Evolutionary conservation across 2,888 invertebrate species (phyloP).

Genomic region (Diarsia mendica): DNA sequence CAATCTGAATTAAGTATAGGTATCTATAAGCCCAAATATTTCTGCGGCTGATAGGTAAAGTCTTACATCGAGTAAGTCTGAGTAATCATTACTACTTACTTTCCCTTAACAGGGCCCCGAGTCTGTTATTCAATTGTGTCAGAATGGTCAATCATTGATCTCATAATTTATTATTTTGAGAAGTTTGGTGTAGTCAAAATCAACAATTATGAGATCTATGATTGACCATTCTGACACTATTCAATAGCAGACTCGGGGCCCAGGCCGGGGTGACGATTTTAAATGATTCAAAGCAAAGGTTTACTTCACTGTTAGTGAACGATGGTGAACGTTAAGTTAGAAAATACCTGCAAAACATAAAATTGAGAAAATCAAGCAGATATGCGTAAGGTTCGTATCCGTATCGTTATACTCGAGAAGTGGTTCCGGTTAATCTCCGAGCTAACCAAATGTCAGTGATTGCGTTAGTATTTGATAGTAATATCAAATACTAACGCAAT

Average conservation of each 20-base stretch:
- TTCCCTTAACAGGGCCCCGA: background rate
- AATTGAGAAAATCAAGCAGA: background rate
- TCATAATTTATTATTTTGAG: too few relatives aligned
- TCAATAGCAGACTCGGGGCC: too few relatives aligned
- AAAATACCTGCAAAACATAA: background rate
- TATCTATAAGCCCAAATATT: background rate
- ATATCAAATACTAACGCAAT: too few relatives aligned
- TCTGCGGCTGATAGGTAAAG: background rate
- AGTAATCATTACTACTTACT: background rate
- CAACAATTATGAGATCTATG: too few relatives aligned
- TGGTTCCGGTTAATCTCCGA: background rate
- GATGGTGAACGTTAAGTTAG: background rate
- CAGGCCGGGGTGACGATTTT: background rate
- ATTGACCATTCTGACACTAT: too few relatives aligned
- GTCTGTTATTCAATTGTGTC: too few relatives aligned
- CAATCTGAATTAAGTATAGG: background rate
- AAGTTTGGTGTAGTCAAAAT: too few relatives aligned
- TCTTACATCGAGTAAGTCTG: background rate
- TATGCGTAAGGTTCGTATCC: background rate
- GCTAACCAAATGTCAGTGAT: background rate
- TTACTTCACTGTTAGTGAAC: background rate
- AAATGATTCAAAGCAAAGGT: background rate
- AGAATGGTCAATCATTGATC: too few relatives aligned
- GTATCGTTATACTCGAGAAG: background rate
- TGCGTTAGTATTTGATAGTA: constrained; percentile 1